A percentile compares a stretch with the other conserved stretches of the same genome.
Conservation (phyloP, 2,113 vertebrate species). For the Polyodon spathula region DNA sequence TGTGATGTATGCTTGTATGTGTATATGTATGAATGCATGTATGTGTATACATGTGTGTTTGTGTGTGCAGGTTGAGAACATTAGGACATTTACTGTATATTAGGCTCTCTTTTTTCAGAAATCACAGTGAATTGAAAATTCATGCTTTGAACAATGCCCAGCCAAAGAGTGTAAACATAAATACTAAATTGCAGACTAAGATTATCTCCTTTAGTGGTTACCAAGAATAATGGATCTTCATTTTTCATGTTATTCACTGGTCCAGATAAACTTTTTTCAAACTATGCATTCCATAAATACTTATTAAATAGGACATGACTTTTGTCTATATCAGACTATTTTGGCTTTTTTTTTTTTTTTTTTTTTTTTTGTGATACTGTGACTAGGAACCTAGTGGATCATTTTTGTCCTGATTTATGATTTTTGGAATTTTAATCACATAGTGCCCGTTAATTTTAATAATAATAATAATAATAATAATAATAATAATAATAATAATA, state of each 20-base stretch:
- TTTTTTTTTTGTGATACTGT: too few relatives aligned
- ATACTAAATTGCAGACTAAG: neutral
- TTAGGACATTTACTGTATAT: neutral
- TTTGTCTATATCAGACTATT: neutral
- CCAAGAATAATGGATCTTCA: constrained; percentile 1
- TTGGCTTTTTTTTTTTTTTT: neutral
- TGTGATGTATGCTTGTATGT: neutral
- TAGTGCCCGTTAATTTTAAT: too few relatives aligned
- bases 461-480: too few relatives aligned
- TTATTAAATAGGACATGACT: neutral
- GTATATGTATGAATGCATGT: constrained; percentile 4
- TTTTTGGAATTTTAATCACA: too few relatives aligned
- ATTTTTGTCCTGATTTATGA: too few relatives aligned
- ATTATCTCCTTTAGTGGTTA: neutral
- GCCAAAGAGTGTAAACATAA: neutral
- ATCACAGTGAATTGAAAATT: constrained; percentile 5
- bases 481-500: too few relatives aligned
- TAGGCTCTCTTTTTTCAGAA: constrained; percentile 8
- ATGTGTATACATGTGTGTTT: neutral
- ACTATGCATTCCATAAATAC: neutral
- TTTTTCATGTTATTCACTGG: constrained; percentile 8
- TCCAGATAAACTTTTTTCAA: constrained; percentile 6
- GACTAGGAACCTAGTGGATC: too few relatives aligned
- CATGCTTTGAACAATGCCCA: constrained; percentile 16
- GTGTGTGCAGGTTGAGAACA: too few relatives aligned